A percentile compares a stretch with the other conserved stretches of the same genome.
phyloP scores from a whole-genome alignment of 2,888 invertebrate species.

The Heteromyza rotundicornis region DNA sequence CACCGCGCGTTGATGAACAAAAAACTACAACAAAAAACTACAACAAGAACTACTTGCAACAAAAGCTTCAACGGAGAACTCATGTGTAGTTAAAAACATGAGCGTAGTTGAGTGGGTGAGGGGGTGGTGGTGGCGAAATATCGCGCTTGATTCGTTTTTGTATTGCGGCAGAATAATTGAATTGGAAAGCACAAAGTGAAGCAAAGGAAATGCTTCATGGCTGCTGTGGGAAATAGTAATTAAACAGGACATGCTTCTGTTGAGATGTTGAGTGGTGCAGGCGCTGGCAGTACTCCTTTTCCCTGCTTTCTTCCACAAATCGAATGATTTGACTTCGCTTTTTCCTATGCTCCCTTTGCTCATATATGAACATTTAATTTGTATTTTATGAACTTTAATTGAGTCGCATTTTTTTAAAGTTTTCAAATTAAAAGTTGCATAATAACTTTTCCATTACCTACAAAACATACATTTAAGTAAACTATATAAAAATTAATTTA shows the following conservation, averaged over 20 bases:
- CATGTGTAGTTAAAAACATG: neutral
- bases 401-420: no score
- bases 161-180: slow-evolving; percentile 40
- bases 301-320: neutral
- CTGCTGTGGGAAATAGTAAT: slow-evolving; percentile 36
- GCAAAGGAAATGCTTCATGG: slow-evolving; percentile 35
- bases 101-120: neutral
- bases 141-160: slow-evolving; percentile 37
- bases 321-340: neutral
- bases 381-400: no score
- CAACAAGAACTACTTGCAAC: slow-evolving; percentile 1
- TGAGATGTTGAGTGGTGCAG: neutral
- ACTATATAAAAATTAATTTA: no score
- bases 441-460: no score
- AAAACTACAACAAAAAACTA: neutral
- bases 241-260: slow-evolving; percentile 35
- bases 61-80: neutral
- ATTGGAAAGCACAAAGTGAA: slow-evolving; percentile 36
- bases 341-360: neutral
- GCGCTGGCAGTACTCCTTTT: neutral
- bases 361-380: neutral
- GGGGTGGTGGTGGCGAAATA: slow-evolving; percentile 23
- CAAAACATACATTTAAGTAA: no score
- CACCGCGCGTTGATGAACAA: neutral
- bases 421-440: no score